Evolutionary conservation across 2,113 vertebrate genomes (phyloP).

Genomic region (Menidia beryllina): DNA sequence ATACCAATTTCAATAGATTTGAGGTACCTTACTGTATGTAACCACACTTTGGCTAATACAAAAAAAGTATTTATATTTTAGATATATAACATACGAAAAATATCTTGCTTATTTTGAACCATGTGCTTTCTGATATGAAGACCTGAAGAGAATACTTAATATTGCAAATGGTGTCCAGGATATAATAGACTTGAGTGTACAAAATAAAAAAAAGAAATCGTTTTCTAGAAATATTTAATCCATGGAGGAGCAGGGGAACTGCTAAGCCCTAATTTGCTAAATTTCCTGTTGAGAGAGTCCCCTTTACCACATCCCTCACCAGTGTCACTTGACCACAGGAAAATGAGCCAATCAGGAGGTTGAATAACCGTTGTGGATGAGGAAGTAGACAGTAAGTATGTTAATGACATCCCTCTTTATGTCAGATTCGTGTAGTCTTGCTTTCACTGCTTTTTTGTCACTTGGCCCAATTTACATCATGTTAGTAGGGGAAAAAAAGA

Average conservation of each 20-base stretch:
- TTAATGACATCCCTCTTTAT: neutral
- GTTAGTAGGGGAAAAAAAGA: constrained; percentile 2
- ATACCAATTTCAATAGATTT: neutral
- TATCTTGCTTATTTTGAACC: neutral
- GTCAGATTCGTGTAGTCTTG: neutral
- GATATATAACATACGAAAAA: too few relatives aligned
- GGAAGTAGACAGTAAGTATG: constrained; percentile 39
- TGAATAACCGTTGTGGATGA: constrained; percentile 15
- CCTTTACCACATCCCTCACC: constrained; percentile 32
- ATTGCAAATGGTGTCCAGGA: neutral
- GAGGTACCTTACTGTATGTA: too few relatives aligned
- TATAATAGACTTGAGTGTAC: neutral
- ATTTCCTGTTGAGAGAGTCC: constrained; percentile 65
- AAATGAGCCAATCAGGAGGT: constrained; percentile 43
- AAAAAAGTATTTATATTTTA: too few relatives aligned
- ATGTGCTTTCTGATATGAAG: neutral
- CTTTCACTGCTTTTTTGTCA: neutral
- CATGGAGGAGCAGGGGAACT: constrained; percentile 41
- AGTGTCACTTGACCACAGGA: constrained; percentile 11
- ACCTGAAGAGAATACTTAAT: neutral
- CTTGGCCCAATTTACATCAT: neutral
- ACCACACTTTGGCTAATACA: too few relatives aligned
- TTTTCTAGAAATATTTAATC: too few relatives aligned
- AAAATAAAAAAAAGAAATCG: constrained; percentile 23
- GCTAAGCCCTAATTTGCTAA: constrained; percentile 41